Evolutionary conservation across 2,888 invertebrate species (phyloP).

Genomic region (Apamea epomidion): DNA sequence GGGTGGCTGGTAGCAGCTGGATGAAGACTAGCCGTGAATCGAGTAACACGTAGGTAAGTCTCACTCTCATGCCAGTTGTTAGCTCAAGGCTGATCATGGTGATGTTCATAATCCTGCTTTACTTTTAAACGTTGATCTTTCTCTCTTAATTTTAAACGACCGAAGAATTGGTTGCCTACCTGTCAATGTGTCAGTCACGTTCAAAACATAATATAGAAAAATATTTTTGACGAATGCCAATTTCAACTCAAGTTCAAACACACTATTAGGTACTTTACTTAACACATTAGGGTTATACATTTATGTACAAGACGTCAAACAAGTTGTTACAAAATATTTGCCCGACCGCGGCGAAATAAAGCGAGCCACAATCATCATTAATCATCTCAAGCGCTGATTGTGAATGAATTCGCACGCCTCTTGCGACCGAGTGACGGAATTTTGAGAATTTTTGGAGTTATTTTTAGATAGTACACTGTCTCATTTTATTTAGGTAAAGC

Average conservation of each 20-base stretch:
- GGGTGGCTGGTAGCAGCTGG: neutral
- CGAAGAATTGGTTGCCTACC: neutral
- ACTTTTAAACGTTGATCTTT: neutral
- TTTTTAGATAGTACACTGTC: slow-evolving; percentile 3
- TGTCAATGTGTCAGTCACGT: neutral
- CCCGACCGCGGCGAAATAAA: slow-evolving; percentile 60
- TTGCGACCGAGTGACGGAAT: slow-evolving; percentile 39
- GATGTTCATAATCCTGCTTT: neutral
- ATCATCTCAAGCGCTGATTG: slow-evolving; percentile 53
- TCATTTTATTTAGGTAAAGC: neutral
- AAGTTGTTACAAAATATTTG: slow-evolving; percentile 49
- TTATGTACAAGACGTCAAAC: slow-evolving; percentile 27
- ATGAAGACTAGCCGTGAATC: neutral
- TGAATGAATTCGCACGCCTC: slow-evolving; percentile 51
- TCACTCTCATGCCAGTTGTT: neutral
- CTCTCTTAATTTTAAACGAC: neutral
- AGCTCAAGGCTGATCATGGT: neutral
- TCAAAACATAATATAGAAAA: neutral
- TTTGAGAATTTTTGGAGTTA: slow-evolving; percentile 24
- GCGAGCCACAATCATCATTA: slow-evolving; percentile 63
- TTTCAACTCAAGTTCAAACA: slow-evolving; percentile 17
- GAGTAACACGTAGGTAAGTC: neutral
- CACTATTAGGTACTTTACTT: neutral
- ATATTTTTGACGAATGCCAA: neutral
- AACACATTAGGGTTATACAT: neutral